Evolutionary conservation across 2,888 invertebrate genomes (phyloP), one percentile per base, ranked within the genome.

Genomic region (Spicauda simplicius): DNA sequence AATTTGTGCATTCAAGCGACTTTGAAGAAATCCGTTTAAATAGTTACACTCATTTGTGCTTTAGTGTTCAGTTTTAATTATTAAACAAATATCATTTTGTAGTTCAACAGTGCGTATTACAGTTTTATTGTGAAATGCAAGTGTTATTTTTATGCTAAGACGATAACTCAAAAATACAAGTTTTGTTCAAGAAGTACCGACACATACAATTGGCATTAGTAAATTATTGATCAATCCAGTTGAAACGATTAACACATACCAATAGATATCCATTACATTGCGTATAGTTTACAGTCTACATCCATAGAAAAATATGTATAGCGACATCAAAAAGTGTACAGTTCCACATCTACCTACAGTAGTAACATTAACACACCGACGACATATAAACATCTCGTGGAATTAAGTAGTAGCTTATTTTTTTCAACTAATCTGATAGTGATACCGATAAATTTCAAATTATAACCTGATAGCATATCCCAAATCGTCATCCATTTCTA

Each of bases 251-350:
- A 52, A 48, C 60, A 66, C 52, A 37, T 18, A 20, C 64, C 48
- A 52, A 68, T 54, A 62, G 52, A 61, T 55, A 50, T 45, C 18
- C 30, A 20, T 37, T 58, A 52, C 33, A 58, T 64, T 66, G 70
- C 66, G 70, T 71, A 71, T 66, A 68, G 63, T 61, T 72, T 67
- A 70, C 69, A 71, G 57, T 71, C 73, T 77, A 78, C 73, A 71
- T 76, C 68, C 75, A 77, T 80, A 78, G 78, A 80, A 80, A 80
- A 80, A 80, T 77, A 79, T 77, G 76, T 77, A 79, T 73, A 79
- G 76, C 72, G 66, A 84, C 84, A 84, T 84, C 83, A 82, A 87
- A 86, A 87, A 87, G 82, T 82, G 80, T 85, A 86, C 83, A 83
- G 74, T 70, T 69, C 70, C 58, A 72, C 72, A 70, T 68, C 73